Conservation (phyloP, 2,797 vertebrate species). For the Gephyroberyx darwinii region DNA sequence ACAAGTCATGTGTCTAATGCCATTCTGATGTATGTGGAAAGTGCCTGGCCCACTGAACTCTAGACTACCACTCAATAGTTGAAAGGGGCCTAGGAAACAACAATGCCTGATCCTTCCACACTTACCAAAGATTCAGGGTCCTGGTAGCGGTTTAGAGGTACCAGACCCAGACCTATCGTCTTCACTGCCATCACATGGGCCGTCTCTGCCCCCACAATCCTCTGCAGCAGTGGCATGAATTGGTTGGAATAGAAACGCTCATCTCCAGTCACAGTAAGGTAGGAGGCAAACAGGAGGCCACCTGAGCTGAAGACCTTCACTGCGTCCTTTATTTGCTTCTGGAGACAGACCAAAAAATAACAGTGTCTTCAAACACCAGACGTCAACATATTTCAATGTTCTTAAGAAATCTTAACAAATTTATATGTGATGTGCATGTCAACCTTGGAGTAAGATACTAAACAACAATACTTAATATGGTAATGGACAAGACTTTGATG, state of each 20-base stretch:
- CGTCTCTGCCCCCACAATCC: slow-evolving; percentile 84
- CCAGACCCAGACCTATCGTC: slow-evolving; percentile 81
- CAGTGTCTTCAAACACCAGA: not conserved
- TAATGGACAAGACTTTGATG: no score
- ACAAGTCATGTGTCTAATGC: not conserved
- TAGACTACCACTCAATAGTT: not conserved
- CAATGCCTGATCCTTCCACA: not conserved
- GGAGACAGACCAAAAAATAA: slow-evolving; percentile 34
- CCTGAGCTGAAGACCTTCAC: slow-evolving; percentile 86
- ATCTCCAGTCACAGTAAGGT: slow-evolving; percentile 86
- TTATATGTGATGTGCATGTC: no score
- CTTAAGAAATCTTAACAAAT: no score
- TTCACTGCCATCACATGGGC: slow-evolving; percentile 88
- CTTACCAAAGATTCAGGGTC: slow-evolving; percentile 86
- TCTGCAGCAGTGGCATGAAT: slow-evolving; percentile 89
- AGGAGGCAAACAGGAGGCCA: slow-evolving; percentile 85
- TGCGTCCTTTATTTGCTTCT: slow-evolving; percentile 86
- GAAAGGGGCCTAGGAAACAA: not conserved
- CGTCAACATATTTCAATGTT: no score
- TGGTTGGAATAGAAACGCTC: slow-evolving; percentile 86
- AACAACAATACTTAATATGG: no score
- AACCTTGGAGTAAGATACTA: no score
- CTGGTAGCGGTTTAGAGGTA: slow-evolving; percentile 79
- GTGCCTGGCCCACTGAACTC: not conserved
- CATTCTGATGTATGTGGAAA: not conserved